Base-by-base conservation (phyloP, 2,888 invertebrate species). In the Tachina grossa region DNA sequence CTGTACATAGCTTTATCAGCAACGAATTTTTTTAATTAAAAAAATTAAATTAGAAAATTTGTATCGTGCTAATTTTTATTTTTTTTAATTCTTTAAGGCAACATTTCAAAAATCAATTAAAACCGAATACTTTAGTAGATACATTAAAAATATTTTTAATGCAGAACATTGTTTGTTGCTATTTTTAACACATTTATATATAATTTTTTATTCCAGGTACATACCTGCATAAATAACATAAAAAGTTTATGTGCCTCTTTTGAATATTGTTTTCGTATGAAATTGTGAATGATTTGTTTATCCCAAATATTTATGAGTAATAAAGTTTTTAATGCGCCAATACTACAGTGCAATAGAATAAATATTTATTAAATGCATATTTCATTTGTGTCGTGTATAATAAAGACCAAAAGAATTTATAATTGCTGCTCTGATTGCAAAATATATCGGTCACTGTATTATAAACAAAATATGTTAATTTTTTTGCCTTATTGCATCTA, bases 401-500 rank as follows among this genome's bases (percentile, higher is more conserved):
- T 61, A 59, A 61, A 59, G 49, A 49, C 19, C 41, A 59, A 68
- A 51, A 61, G 51, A 47, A 78, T 71, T 69, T 78, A 45, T 69
- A 69, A 69, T 78, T 43, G n/a, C 39, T 68, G 57, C 59, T 41
- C 57, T 41, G 19, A 49, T 68, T 77, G 57, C 1, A 31, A 77
- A 77, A 68, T 77, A 77, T 55, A 68, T 77, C 77, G 77, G 77
- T 68, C 77, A 77, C 49, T 77, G 77, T 9, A 49, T 77, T 77
- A 41, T 68, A 49, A 68, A 59, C 14, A 59, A 68, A 68, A 68
- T 41, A 77, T 76, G 45, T 76, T 66, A 66, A 66, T 57, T 66
- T 66, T 13, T 31, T 13, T 31, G 39, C 19, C 47, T 57, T 47
- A 47, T 22, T 75, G 65, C 63, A 55, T 53, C n/a, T 55, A 57